Conservation (phyloP, 1,140 invertebrate species). For the Probaryconus sp. region DNA sequence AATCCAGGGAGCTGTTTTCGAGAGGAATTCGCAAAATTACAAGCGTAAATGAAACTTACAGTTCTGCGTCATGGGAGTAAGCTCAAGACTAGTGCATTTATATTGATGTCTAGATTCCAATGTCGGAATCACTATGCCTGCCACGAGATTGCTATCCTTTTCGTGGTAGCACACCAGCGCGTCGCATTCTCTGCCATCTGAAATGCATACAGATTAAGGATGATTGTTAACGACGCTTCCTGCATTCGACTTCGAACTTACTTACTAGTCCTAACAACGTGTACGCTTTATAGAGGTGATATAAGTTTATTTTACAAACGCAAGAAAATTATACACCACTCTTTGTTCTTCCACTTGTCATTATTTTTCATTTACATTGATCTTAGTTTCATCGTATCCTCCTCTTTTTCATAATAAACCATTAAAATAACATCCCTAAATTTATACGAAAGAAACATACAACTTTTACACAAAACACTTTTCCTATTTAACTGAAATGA, state of each 20-base stretch:
- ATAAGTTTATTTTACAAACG: slow-evolving; percentile 31
- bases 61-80: slow-evolving; percentile 70
- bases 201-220: slow-evolving; percentile 57
- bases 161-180: slow-evolving; percentile 77
- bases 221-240: slow-evolving; percentile 38
- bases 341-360: slow-evolving; percentile 5
- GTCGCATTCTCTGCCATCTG: slow-evolving; percentile 77
- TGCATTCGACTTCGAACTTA: slow-evolving; percentile 20
- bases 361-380: slow-evolving; percentile 10
- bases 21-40: not conserved
- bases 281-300: not conserved
- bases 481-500: too few relatives aligned
- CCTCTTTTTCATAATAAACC: too few relatives aligned
- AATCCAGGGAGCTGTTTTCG: too few relatives aligned
- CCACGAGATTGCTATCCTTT: slow-evolving; percentile 74
- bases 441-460: too few relatives aligned
- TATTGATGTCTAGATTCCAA: slow-evolving; percentile 74
- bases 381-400: too few relatives aligned
- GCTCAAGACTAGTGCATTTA: slow-evolving; percentile 73
- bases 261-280: slow-evolving; percentile 13
- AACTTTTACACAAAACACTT: too few relatives aligned
- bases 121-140: slow-evolving; percentile 73
- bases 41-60: slow-evolving; percentile 68
- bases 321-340: slow-evolving; percentile 7
- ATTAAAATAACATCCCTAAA: too few relatives aligned